Evolutionary conservation across 2,888 invertebrate species (phyloP), one percentile per base, ranked within the genome.

Genomic region (Amorpha juglandis): DNA sequence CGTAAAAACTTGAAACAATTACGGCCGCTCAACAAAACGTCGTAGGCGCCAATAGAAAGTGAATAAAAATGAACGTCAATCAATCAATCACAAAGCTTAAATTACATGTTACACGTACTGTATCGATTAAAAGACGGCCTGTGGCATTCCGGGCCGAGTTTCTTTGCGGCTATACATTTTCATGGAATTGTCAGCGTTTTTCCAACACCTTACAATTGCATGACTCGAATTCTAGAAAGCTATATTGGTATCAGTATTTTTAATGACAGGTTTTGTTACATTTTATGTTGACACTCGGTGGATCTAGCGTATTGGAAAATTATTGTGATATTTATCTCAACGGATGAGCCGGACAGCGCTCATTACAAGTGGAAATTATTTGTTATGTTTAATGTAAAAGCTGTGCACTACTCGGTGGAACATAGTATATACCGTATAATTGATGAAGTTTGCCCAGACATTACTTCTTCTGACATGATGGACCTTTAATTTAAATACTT

Each of bases 1-100:
- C 76, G 83, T 86, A 93, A 93, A 93, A 93, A 92, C 90, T 90
- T 79, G 90, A 84, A 91, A 91, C 91, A 92, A 92, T 92, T 92
- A 92, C 85, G 79, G 74, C 69, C 74, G 80, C 81, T 78, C 74
- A 72, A 77, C 80, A 76, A 78, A 89, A 88, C 80, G 90, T 79
- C 88, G 76, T 81, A 92, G 83, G 76, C 72, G 76, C 87, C 88
- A 82, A 85, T 84, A 83, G 80, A 72, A 65, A 67, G 80, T 73
- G 84, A 85, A 84, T 86, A 84, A 80, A 91, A 87, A 83, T 84
- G 84, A 77, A 83, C 90, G 83, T 81, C 90, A 88, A 83, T 78
- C 71, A 80, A 76, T 83, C 82, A 80, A 67, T 45, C 69, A 75
- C 80, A 89, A 84, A 86, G 92, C 84, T 88, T 87, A 86, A 86